phyloP scores from a whole-genome alignment of 2,888 invertebrate species.

The Tinea semifulvella region DNA sequence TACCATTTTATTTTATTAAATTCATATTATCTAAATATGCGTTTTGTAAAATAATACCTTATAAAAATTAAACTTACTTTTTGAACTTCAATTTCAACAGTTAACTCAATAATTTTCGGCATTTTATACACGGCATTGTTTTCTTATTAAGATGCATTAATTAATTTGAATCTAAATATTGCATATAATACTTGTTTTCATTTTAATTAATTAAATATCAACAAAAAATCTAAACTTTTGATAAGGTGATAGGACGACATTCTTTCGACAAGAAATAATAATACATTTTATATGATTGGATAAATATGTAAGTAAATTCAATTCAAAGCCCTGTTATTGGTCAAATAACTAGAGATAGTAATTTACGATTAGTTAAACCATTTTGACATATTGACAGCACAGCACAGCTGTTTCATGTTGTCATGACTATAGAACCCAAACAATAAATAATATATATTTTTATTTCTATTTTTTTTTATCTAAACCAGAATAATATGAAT shows the following conservation, averaged over 20 bases:
- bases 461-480: no score
- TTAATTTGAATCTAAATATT: neutral
- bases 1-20: no score
- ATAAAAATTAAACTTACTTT: constrained; percentile 39
- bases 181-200: neutral
- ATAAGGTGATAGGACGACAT: no score
- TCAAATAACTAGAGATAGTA: neutral
- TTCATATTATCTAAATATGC: no score
- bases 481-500: no score
- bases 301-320: neutral
- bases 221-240: constrained; percentile 8
- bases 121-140: constrained; percentile 30
- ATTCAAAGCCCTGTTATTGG: neutral
- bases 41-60: no score
- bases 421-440: neutral
- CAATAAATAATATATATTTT: neutral
- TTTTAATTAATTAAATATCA: constrained; percentile 16
- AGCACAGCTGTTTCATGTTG: neutral
- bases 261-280: neutral
- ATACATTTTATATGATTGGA: neutral
- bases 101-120: constrained; percentile 67
- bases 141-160: constrained; percentile 14
- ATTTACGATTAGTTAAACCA: no score
- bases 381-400: no score
- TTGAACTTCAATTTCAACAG: constrained; percentile 66